Percentiles rank a stretch among this genome's conserved stretches.
These are phyloP conservation scores for Frankliniella intonsa DNA, from an alignment of 2,888 invertebrate genomes.

Conservation along the genomic window DNA sequence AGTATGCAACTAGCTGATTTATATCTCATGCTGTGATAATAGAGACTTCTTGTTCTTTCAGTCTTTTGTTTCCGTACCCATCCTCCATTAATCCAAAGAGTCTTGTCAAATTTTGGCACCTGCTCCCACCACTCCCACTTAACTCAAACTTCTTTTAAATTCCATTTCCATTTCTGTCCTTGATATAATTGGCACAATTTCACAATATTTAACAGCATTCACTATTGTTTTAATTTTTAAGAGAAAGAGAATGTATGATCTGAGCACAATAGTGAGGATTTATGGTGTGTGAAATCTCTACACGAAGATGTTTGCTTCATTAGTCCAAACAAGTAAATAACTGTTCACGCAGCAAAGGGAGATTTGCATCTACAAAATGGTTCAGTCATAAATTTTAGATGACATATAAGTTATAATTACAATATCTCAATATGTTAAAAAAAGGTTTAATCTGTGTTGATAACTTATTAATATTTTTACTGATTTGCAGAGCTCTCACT, in stretches of 20 bases:
- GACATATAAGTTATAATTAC: too few relatives aligned
- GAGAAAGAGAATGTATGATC: not conserved
- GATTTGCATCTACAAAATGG: not conserved
- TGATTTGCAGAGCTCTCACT: too few relatives aligned
- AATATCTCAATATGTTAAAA: too few relatives aligned
- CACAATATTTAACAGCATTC: not conserved
- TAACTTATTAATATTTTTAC: too few relatives aligned
- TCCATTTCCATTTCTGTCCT: not conserved
- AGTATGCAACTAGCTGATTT: not conserved
- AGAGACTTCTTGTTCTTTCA: not conserved
- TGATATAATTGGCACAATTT: not conserved
- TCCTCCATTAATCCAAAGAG: not conserved
- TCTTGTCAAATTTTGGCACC: not conserved
- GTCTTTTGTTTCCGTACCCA: not conserved
- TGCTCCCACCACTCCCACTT: not conserved
- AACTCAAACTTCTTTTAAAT: not conserved
- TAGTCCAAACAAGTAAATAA: not conserved
- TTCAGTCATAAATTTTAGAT: too few relatives aligned
- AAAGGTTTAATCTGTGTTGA: too few relatives aligned
- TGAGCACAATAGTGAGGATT: slow-evolving; percentile 1
- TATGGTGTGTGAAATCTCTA: not conserved
- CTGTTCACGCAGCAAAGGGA: not conserved
- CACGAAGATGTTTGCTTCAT: not conserved
- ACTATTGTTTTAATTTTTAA: not conserved
- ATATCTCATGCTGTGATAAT: not conserved